These are phyloP conservation scores for Myotis brandtii DNA, from an alignment of 2,113 vertebrate species.

Conservation along the genomic window DNA sequence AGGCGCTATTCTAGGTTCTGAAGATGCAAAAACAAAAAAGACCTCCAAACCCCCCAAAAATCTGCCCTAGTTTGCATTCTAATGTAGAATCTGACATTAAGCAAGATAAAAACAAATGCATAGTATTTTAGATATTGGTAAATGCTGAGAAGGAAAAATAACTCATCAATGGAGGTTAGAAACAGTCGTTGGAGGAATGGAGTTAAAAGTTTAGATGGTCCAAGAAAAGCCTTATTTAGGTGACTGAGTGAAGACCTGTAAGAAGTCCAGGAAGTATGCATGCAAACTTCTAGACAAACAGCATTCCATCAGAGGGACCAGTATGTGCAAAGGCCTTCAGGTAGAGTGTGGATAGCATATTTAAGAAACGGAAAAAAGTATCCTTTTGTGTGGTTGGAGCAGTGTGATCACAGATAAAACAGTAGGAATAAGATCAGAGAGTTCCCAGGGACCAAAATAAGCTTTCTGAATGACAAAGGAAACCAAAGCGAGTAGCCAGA, in stretches of 20 bases:
- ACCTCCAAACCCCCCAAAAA: not conserved
- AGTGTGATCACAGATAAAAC: not conserved
- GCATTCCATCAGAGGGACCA: not conserved
- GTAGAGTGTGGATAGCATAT: not conserved
- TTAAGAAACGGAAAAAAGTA: not conserved
- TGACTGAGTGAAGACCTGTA: not conserved
- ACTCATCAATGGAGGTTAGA: not conserved
- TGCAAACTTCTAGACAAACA: not conserved
- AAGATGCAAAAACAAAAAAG: not conserved
- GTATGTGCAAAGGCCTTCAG: not conserved
- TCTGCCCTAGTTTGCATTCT: not conserved
- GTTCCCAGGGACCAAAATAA: not conserved
- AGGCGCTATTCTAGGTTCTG: not conserved
- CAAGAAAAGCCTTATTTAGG: not conserved
- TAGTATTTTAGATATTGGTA: not conserved
- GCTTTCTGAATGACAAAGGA: not conserved
- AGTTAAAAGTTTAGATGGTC: not conserved
- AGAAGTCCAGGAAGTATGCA: not conserved
- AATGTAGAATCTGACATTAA: not conserved
- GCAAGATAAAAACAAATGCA: not conserved
- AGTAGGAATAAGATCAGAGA: not conserved
- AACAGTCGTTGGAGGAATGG: not conserved
- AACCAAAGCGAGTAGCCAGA: not conserved
- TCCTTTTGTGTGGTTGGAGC: not conserved
- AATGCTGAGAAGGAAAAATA: not conserved